Conservation (phyloP, 1,140 invertebrate genomes). For the Calycopis cecrops region DNA sequence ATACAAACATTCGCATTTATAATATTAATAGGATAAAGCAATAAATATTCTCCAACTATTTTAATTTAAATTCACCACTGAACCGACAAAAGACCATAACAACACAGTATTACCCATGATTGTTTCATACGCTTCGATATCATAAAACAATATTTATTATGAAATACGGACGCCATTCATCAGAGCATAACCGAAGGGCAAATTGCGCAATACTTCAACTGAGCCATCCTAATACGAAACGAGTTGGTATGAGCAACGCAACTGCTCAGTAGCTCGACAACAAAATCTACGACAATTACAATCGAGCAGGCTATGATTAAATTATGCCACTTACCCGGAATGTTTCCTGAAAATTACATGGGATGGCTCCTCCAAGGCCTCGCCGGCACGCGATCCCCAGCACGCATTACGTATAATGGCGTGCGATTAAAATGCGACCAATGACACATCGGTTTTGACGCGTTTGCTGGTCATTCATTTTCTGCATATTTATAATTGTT, state of each 20-base stretch:
- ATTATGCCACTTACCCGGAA: slow-evolving; percentile 68
- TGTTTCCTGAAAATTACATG: slow-evolving; percentile 74
- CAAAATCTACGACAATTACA: slow-evolving; percentile 69
- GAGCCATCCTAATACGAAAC: slow-evolving; percentile 33
- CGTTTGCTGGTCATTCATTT: slow-evolving; percentile 47
- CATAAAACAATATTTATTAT: slow-evolving; percentile 1
- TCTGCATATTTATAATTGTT: slow-evolving; percentile 39
- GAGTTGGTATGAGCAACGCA: slow-evolving; percentile 27
- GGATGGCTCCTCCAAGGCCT: slow-evolving; percentile 70
- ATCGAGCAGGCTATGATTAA: slow-evolving; percentile 69
- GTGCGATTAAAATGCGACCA: slow-evolving; percentile 60
- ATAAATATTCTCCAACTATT: too few relatives aligned
- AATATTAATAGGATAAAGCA: too few relatives aligned
- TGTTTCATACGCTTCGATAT: slow-evolving; percentile 3
- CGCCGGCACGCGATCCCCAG: slow-evolving; percentile 57
- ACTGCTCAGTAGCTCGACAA: slow-evolving; percentile 56
- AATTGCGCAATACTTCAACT: slow-evolving; percentile 29
- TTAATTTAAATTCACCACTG: too few relatives aligned
- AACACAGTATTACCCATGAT: not conserved
- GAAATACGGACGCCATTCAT: slow-evolving; percentile 1
- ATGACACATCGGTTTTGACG: slow-evolving; percentile 72
- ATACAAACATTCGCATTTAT: too few relatives aligned
- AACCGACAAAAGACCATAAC: too few relatives aligned
- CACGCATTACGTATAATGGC: slow-evolving; percentile 67
- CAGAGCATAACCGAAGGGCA: slow-evolving; percentile 3